Evolutionary conservation across 2,113 vertebrate species (phyloP).

Genomic region (Phalacrocorax brasilianus): DNA sequence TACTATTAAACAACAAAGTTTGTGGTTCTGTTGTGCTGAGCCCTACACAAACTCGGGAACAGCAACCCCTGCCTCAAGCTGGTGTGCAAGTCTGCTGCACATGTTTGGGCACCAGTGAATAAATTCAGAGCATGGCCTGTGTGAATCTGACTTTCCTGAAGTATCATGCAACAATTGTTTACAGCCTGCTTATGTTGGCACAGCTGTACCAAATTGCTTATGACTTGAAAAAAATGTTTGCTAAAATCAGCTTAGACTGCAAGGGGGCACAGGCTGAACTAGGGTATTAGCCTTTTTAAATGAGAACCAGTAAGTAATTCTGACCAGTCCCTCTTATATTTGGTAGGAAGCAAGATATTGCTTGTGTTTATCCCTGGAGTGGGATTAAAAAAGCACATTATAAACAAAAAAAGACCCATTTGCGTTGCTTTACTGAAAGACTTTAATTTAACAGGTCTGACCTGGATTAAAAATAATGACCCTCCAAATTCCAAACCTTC

Average conservation of each 20-base stretch:
- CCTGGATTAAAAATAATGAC: neutral
- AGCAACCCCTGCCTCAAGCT: neutral
- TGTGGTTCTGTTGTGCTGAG: neutral
- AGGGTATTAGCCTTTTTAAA: neutral
- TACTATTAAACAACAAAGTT: neutral
- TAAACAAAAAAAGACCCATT: neutral
- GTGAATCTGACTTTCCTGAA: neutral
- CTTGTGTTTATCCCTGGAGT: neutral
- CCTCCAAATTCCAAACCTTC: neutral
- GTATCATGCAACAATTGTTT: neutral
- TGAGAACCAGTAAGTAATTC: neutral
- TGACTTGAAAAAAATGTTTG: neutral
- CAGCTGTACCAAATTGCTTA: neutral
- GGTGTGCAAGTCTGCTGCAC: neutral
- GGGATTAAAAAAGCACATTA: neutral
- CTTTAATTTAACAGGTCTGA: neutral
- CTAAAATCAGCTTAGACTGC: neutral
- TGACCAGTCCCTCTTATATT: rapidly evolving
- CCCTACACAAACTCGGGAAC: neutral
- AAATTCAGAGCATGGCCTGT: too few relatives aligned
- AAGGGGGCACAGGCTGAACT: neutral
- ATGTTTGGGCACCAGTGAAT: rapidly evolving
- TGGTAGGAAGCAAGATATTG: neutral
- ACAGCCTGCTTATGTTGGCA: neutral
- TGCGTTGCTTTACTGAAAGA: neutral